Evolutionary conservation across 2,113 vertebrate genomes (phyloP).

Genomic region (Aleadryas rufinucha): DNA sequence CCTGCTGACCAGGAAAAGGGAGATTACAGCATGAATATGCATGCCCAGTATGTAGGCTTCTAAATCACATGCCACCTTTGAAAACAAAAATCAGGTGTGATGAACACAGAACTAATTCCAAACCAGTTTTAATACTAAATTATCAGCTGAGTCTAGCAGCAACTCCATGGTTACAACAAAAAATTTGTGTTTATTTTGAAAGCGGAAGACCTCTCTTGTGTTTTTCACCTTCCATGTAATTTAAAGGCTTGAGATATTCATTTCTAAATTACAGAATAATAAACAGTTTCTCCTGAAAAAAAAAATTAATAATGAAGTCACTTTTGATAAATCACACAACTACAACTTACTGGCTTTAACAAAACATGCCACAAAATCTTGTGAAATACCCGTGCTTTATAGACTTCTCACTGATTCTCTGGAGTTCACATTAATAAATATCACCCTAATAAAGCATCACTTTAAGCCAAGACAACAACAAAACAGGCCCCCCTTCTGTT

Average conservation of each 20-base stretch:
- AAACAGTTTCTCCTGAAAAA: not conserved
- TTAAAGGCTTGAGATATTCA: not conserved
- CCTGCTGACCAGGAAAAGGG: not conserved
- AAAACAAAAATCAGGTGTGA: not conserved
- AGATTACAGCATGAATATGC: not conserved
- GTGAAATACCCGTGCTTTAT: not conserved
- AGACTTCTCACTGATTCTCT: not conserved
- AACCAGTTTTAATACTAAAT: not conserved
- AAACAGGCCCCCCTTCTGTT: not conserved
- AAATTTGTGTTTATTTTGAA: not conserved
- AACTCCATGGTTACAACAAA: not conserved
- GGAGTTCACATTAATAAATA: not conserved
- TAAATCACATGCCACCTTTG: not conserved
- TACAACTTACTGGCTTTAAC: not conserved
- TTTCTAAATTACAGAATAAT: not conserved
- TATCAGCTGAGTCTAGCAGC: not conserved
- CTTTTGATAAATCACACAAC: not conserved
- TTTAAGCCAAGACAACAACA: not conserved
- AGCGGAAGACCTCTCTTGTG: not conserved
- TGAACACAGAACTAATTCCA: not conserved
- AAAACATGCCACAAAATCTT: not conserved
- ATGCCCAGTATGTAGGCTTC: not conserved
- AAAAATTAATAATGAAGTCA: not conserved
- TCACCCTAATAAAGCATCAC: not conserved
- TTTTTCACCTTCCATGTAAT: not conserved